Conservation (phyloP, 1,140 invertebrate genomes). For the Homalodisca vitripennis region DNA sequence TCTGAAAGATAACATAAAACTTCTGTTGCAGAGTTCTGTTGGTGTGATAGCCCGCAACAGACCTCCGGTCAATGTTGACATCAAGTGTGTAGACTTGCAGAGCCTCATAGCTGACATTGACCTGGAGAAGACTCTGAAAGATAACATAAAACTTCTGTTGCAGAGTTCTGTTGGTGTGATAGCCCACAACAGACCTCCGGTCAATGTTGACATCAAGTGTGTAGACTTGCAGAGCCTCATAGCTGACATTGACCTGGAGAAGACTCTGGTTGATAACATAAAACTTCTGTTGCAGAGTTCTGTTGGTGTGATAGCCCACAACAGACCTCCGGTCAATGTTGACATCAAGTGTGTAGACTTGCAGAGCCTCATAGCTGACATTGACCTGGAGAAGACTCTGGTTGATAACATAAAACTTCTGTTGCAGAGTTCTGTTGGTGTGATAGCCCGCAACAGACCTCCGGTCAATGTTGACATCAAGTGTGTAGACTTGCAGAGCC, state of each 20-base stretch:
- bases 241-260: conserved; percentile 37
- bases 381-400: conserved; percentile 30
- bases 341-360: conserved; percentile 11
- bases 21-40: too few species aligned
- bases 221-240: conserved; percentile 25
- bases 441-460: conserved; percentile 11
- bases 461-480: not conserved
- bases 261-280: not conserved
- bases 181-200: not conserved
- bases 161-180: too few species aligned
- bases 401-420: not conserved
- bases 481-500: conserved; percentile 24
- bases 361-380: conserved; percentile 35
- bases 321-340: not conserved
- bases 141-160: too few species aligned
- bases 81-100: conserved; percentile 21
- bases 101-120: conserved; percentile 37
- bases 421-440: too few species aligned
- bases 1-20: not conserved
- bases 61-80: not conserved
- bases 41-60: conserved; percentile 12
- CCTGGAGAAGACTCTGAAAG: conserved; percentile 18
- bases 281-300: too few species aligned
- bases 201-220: not conserved
- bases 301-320: too few species aligned